Base-by-base conservation (phyloP, 2,888 invertebrate species). In the Ecliptopera silaceata region DNA sequence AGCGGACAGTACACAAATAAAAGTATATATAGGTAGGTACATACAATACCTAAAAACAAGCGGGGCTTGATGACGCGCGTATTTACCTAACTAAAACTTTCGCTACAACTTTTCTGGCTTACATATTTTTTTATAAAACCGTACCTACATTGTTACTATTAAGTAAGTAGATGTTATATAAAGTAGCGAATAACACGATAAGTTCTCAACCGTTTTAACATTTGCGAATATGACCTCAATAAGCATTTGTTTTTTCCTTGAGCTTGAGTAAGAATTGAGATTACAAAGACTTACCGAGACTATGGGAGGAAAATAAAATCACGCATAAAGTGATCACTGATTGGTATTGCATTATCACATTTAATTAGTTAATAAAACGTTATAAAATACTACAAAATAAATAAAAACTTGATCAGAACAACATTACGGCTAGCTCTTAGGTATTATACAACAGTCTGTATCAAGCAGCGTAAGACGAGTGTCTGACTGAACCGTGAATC, bases 391-490 rank as follows among this genome's bases (percentile, higher is more conserved):
- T 41, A 22, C 31, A 36, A 17, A 43, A 13, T 1, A 18, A 49
- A 49, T 11, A 38, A 31, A 48, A 38, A 32, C 42, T 20, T 13
- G 41, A 42, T 58, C 56, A 57, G 46, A 51, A 48, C 57, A 53
- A 53, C 32, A 62, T 50, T 13, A 46, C n/a, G 47, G 56, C 43
- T 61, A 41, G 36, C 56, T 62, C 41, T n/a, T n/a, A n/a, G n/a
- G 52, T 20, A 47, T 49, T 43, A 13, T 10, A 65, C 62, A 59
- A 64, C 71, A 59, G 58, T 57, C 56, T 63, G 54, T 45, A 51
- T 58, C 61, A 54, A 71, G 58, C 65, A 58, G 59, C 59, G 60
- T 52, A 46, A 50, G 22, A 55, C 55, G 66, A 70, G 53, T 65
- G 63, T 52, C 44, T 46, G 43, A 39, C 36, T 15, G n/a, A 32